A percentile compares a stretch with the other conserved stretches of the same genome.
Conservation (phyloP, 2,797 vertebrate species). For the Bradypodion pumilum region DNA sequence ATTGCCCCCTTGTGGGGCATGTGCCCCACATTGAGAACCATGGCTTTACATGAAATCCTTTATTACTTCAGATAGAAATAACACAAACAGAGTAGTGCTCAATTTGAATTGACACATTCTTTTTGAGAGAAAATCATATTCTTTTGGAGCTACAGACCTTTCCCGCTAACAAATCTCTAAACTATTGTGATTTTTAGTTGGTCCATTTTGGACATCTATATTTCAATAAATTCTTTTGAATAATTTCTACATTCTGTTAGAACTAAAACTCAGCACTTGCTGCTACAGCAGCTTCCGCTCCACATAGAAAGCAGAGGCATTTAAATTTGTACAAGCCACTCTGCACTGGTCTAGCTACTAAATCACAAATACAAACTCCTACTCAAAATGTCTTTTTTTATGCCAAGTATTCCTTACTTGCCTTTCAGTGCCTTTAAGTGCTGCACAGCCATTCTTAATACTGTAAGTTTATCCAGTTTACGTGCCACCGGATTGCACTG, state of each 20-base stretch:
- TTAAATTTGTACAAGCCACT: not conserved
- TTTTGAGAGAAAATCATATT: not conserved
- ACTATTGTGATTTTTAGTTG: too few relatives aligned
- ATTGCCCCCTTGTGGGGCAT: too few relatives aligned
- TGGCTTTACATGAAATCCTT: not conserved
- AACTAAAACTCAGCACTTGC: not conserved
- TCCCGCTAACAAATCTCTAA: not conserved
- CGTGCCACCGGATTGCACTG: slow-evolving; percentile 88
- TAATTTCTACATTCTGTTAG: not conserved
- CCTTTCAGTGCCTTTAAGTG: slow-evolving; percentile 92
- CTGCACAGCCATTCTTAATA: slow-evolving; percentile 92
- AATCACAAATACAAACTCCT: not conserved
- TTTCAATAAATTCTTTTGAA: too few relatives aligned
- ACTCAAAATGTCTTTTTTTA: slow-evolving; percentile 1
- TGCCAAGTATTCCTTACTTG: slow-evolving; percentile 51
- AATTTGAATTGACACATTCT: not conserved
- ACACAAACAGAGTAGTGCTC: not conserved
- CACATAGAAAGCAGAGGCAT: not conserved
- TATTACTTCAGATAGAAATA: not conserved
- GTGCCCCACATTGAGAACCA: too few relatives aligned
- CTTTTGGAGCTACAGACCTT: too few relatives aligned
- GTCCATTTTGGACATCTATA: too few relatives aligned
- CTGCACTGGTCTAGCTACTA: not conserved
- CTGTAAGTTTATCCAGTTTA: slow-evolving; percentile 93
- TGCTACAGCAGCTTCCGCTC: not conserved